Evolutionary conservation across 92 coral and sea anemone species (phyloP).

Genomic region (Parazoanthus swiftii): DNA sequence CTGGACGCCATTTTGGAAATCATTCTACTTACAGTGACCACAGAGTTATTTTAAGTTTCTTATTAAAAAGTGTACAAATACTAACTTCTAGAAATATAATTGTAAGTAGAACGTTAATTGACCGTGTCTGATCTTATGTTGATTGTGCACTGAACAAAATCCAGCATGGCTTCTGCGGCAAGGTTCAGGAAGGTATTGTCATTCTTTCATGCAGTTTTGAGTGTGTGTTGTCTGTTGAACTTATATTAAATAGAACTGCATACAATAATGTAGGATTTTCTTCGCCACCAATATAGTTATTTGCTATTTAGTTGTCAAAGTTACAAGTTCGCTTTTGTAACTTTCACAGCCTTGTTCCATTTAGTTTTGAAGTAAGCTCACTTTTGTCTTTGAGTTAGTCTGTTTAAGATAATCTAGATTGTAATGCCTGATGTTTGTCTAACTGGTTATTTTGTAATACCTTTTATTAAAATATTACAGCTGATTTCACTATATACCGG

Average conservation of each 20-base stretch:
- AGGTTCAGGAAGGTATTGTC: constrained; percentile 35
- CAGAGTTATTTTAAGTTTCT: neutral
- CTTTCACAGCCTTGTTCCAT: too few species aligned
- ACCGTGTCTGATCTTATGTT: neutral
- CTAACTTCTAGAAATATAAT: neutral
- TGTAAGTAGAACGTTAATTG: neutral
- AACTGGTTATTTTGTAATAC: too few species aligned
- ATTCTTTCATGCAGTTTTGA: neutral
- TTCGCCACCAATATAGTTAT: neutral
- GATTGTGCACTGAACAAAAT: neutral
- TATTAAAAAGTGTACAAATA: neutral
- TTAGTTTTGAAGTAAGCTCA: too few species aligned
- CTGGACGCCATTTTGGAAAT: constrained; percentile 15
- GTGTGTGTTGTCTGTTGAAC: neutral
- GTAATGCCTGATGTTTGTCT: too few species aligned
- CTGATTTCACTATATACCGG: too few species aligned
- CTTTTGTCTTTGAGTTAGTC: too few species aligned
- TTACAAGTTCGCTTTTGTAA: too few species aligned
- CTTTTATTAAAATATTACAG: too few species aligned
- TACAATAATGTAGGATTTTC: neutral
- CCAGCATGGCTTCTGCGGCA: constrained; percentile 13
- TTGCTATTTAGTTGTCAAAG: too few species aligned
- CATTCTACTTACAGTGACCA: neutral
- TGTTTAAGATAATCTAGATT: too few species aligned
- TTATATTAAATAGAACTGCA: too few species aligned